Evolutionary conservation across 1,140 invertebrate genomes (phyloP).

Genomic region (Bombus breviceps): DNA sequence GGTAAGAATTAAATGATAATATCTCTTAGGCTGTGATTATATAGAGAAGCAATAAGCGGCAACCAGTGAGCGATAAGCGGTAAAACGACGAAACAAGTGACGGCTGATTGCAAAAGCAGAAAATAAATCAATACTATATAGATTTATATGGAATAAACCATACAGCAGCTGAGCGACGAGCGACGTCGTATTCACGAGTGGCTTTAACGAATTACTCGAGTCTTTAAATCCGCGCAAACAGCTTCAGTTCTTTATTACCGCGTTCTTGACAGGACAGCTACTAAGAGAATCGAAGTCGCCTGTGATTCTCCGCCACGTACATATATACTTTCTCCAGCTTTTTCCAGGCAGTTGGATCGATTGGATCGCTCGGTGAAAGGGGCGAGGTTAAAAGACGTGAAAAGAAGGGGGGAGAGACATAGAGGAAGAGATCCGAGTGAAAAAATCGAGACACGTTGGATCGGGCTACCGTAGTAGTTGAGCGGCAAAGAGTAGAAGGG

Average conservation of each 20-base stretch:
- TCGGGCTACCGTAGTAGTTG: slow-evolving; percentile 50
- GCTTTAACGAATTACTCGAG: no score
- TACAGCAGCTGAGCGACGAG: no score
- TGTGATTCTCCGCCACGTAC: not conserved
- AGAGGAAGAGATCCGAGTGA: not conserved
- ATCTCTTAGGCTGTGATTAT: no score
- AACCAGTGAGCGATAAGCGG: no score
- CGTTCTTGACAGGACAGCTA: not conserved
- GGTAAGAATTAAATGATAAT: no score
- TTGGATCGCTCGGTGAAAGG: slow-evolving; percentile 10
- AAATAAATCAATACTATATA: no score
- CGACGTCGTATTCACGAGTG: no score
- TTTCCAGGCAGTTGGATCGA: not conserved
- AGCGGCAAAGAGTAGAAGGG: not conserved
- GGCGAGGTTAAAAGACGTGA: not conserved
- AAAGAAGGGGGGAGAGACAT: not conserved
- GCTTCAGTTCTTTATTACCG: slow-evolving; percentile 7
- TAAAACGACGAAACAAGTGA: no score
- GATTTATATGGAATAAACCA: no score
- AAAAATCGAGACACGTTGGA: slow-evolving; percentile 46
- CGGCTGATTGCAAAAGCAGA: no score
- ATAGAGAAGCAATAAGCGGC: no score
- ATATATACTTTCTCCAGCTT: slow-evolving; percentile 37
- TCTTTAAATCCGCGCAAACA: slow-evolving; percentile 9
- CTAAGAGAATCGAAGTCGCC: slow-evolving; percentile 18